A percentile compares a stretch with the other conserved stretches of the same genome.
Evolutionary conservation across 2,797 vertebrate genomes (phyloP).

Genomic region (Microchirus variegatus): DNA sequence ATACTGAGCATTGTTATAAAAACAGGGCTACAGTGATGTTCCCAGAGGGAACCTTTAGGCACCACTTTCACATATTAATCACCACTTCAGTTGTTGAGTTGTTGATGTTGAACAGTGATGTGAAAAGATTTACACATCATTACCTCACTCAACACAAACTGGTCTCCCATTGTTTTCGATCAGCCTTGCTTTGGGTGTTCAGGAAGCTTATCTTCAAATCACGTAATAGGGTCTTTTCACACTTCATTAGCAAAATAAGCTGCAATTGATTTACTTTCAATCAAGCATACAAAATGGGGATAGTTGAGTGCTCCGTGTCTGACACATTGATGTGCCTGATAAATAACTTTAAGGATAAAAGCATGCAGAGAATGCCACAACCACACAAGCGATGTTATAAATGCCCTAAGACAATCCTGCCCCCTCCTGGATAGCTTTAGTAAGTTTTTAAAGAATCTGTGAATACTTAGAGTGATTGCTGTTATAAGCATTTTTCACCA

Average conservation of each 20-base stretch:
- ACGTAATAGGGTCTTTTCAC: constrained; percentile 76
- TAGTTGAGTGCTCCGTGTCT: constrained; percentile 16
- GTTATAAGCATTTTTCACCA: background rate
- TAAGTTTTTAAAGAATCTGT: background rate
- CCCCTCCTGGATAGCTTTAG: constrained; percentile 54
- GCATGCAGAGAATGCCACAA: constrained; percentile 12
- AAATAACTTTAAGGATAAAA: constrained; percentile 14
- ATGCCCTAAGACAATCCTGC: constrained; percentile 55
- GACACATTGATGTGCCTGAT: constrained; percentile 42
- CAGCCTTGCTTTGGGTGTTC: constrained; percentile 54
- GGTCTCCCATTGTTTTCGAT: constrained; percentile 67
- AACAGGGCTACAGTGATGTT: constrained; percentile 23
- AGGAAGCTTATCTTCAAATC: constrained; percentile 75
- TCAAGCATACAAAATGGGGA: constrained; percentile 35
- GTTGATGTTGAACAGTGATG: constrained; percentile 41
- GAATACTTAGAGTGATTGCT: background rate
- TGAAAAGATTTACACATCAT: constrained; percentile 58
- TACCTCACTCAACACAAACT: constrained; percentile 58
- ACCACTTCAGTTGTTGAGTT: constrained; percentile 14
- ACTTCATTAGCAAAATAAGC: constrained; percentile 73
- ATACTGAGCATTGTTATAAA: background rate
- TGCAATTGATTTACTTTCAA: constrained; percentile 60
- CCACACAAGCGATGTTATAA: background rate
- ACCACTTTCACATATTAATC: constrained; percentile 34
- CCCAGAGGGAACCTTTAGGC: constrained; percentile 30